Evolutionary conservation across 2,888 invertebrate species (phyloP), one percentile per base, ranked within the genome.

Genomic region (Drosophila engyochracea): DNA sequence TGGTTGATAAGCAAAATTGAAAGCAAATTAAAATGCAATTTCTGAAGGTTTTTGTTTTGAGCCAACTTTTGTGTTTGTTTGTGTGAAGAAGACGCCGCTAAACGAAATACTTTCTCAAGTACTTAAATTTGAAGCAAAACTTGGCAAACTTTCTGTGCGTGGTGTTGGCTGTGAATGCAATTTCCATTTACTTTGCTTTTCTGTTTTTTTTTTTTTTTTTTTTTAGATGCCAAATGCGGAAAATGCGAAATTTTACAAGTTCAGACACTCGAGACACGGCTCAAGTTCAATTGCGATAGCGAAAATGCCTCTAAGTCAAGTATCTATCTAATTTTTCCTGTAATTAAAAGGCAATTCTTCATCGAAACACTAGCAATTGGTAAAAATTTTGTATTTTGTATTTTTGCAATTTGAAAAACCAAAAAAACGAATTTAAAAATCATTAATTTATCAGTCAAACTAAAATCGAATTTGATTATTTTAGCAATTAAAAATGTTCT

Each of bases 1-100:
- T 67, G 49, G 58, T 60, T 41, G 41, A 41, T 52, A 44, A 64
- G 52, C 33, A 47, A 80, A 80, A 68, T 80, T 71, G 68, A 79
- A 70, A 68, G 78, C 83, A 76, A 84, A 86, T 86, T 84, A 80
- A 87, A 86, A 89, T 80, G 78, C 87, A 86, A 87, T 89, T 85
- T 85, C 81, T 66, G 54, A 66, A 71, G 61, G 74, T 70, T 71
- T 76, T 64, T 30, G 28, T 63, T 77, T 59, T 64, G 41, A 41
- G 31, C 61, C 37, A 79, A 70, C 31, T 72, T 74, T 70, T 75
- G 28, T 65, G 55, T 44, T 52, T 47, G 37, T 55, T 33, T 55
- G 54, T 37, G 54, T 55, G 25, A 19, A 19, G 22, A 35, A 61
- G 54, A 49, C 67, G 57, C 35, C 44, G 60, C 89, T 70, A 74